These are phyloP conservation scores for Sitophilus oryzae DNA, from an alignment of 1,140 invertebrate species.

Conservation along the genomic window DNA sequence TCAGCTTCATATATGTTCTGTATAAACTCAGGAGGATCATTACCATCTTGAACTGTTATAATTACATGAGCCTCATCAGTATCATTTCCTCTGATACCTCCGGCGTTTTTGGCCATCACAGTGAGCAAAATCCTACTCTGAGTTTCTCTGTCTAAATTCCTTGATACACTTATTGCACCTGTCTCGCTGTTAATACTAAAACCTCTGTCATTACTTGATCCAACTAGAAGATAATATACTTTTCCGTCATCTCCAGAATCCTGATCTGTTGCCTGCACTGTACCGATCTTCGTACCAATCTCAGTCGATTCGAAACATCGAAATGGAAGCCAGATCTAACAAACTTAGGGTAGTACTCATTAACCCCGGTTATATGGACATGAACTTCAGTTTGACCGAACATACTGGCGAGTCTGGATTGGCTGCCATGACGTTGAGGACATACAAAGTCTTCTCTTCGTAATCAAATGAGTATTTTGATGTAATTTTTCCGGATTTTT, in stretches of 20 bases:
- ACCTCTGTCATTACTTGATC: constrained; percentile 86
- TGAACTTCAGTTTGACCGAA: constrained; percentile 64
- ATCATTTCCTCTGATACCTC: constrained; percentile 88
- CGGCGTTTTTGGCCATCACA: constrained; percentile 90
- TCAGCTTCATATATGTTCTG: constrained; percentile 66
- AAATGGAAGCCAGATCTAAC: constrained; percentile 88
- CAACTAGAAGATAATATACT: constrained; percentile 88
- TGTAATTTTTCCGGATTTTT: constrained; percentile 67
- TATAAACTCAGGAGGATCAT: constrained; percentile 89
- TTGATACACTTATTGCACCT: constrained; percentile 76
- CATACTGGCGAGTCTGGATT: constrained; percentile 84
- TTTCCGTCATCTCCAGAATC: constrained; percentile 88
- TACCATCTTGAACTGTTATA: constrained; percentile 89
- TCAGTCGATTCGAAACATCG: constrained; percentile 85
- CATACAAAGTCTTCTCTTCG: constrained; percentile 75
- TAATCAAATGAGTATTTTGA: constrained; percentile 81
- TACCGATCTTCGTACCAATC: constrained; percentile 79
- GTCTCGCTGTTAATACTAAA: constrained; percentile 81
- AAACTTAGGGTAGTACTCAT: constrained; percentile 91
- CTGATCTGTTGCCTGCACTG: constrained; percentile 83
- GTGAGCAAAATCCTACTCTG: constrained; percentile 84
- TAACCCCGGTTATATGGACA: constrained; percentile 80
- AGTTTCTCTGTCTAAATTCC: constrained; percentile 82
- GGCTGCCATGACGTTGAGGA: constrained; percentile 72
- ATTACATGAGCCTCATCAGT: constrained; percentile 92